A percentile compares a stretch with the other conserved stretches of the same genome.
phyloP scores from a whole-genome alignment of 2,797 vertebrate species.

The Eidolon dupreanum region DNA sequence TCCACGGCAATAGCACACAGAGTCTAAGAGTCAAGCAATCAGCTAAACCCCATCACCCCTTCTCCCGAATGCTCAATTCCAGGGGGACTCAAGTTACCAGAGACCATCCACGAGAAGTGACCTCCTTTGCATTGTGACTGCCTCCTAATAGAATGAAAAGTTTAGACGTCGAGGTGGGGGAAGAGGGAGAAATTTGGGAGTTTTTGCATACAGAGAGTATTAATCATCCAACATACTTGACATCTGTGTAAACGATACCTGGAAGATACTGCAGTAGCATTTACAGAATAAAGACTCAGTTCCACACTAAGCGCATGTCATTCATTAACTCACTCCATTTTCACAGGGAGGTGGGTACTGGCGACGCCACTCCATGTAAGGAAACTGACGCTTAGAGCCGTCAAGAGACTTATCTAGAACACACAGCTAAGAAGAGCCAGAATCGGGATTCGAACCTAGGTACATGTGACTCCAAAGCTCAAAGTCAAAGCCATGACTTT shows the following conservation, averaged over 20 bases:
- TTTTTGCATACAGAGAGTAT: not conserved
- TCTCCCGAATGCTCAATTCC: constrained; percentile 11
- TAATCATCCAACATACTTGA: not conserved
- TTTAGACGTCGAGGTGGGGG: not conserved
- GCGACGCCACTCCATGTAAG: not conserved
- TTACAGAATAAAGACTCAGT: not conserved
- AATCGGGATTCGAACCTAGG: not conserved
- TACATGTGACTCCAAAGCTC: not conserved
- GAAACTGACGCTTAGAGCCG: not conserved
- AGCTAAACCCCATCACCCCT: not conserved
- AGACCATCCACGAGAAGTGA: not conserved
- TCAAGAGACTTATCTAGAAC: not conserved
- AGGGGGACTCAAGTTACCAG: constrained; percentile 2
- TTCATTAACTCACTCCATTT: not conserved
- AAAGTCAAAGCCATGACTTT: not conserved
- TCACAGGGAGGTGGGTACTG: not conserved
- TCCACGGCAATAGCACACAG: constrained; percentile 43
- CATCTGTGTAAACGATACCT: not conserved
- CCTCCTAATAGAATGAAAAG: not conserved
- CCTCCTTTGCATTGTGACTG: not conserved
- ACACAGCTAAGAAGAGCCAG: not conserved
- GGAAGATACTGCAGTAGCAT: not conserved
- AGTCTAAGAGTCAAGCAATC: constrained; percentile 24
- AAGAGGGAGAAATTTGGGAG: not conserved
- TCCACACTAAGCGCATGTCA: not conserved